These are phyloP conservation scores for Sebastes taczanowskii DNA, from an alignment of 2,797 vertebrate genomes.

Conservation along the genomic window DNA sequence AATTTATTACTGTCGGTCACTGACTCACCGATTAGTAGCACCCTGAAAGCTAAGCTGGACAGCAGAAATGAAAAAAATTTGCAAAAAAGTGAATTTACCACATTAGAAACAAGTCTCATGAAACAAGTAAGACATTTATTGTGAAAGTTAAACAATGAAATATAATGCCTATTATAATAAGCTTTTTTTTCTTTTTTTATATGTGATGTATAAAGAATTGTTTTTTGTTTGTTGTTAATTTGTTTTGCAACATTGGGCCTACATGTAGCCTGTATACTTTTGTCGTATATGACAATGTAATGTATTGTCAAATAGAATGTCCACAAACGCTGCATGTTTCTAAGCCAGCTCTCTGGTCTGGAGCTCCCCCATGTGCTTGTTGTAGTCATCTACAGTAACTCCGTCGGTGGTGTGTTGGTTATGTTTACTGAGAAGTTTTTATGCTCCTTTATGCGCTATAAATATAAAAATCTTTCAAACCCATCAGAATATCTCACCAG, in stretches of 20 bases:
- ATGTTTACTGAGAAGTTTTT: not conserved
- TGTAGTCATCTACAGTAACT: not conserved
- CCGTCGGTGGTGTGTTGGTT: not conserved
- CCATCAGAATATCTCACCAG: not conserved
- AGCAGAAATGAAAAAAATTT: not conserved
- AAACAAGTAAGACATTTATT: not conserved
- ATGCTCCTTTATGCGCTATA: not conserved
- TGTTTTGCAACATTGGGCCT: not conserved
- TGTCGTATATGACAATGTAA: not conserved
- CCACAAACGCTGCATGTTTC: not conserved
- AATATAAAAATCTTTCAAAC: not conserved
- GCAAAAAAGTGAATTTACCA: not conserved
- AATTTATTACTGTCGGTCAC: not conserved
- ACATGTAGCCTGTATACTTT: not conserved
- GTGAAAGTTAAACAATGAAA: not conserved
- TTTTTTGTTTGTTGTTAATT: not conserved
- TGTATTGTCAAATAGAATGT: not conserved
- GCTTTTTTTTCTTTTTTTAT: not conserved
- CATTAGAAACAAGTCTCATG: not conserved
- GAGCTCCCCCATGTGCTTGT: constrained; percentile 18
- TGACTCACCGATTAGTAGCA: not conserved
- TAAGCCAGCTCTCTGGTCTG: constrained; percentile 2
- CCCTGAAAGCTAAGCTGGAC: not conserved
- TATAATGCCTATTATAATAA: not conserved
- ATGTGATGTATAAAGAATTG: not conserved